Evolutionary conservation across 2,797 vertebrate species (phyloP).

Genomic region (Platalea minor): DNA sequence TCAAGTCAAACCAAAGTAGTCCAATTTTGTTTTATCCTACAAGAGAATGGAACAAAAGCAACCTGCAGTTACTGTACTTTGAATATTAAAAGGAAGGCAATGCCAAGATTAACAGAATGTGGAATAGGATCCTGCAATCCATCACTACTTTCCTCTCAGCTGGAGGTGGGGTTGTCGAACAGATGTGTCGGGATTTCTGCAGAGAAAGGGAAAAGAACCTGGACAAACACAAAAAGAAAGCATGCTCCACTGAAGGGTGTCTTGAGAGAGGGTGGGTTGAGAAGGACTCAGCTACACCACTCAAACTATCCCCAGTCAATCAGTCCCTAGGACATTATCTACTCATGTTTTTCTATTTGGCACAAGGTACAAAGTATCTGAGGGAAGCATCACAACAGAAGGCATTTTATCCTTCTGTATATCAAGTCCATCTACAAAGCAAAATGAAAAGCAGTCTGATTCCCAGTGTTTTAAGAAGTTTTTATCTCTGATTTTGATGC

Average conservation of each 20-base stretch:
- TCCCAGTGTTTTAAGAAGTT: neutral
- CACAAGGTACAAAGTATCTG: neutral
- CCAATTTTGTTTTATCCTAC: neutral
- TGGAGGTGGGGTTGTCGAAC: constrained; percentile 31
- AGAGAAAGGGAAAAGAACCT: constrained; percentile 15
- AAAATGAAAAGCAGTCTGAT: neutral
- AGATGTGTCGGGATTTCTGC: constrained; percentile 64
- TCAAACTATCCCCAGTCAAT: neutral
- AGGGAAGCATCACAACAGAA: neutral
- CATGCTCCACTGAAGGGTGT: neutral
- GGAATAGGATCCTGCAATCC: constrained; percentile 47
- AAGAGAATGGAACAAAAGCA: constrained; percentile 9
- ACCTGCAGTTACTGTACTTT: neutral
- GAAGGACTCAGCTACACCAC: neutral
- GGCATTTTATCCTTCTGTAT: neutral
- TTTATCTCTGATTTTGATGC: neutral
- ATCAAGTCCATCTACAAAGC: neutral
- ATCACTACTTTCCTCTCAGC: constrained; percentile 61
- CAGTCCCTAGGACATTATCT: neutral
- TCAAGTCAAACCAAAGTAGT: neutral
- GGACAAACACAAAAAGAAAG: constrained; percentile 36
- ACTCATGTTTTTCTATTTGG: neutral
- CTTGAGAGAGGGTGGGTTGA: neutral
- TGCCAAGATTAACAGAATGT: constrained; percentile 71
- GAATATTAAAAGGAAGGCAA: neutral